A percentile compares a stretch with the other conserved stretches of the same genome.
These are phyloP conservation scores for Oscheius sp. DNA, from an alignment of 1,140 invertebrate genomes.

Conservation along the genomic window DNA sequence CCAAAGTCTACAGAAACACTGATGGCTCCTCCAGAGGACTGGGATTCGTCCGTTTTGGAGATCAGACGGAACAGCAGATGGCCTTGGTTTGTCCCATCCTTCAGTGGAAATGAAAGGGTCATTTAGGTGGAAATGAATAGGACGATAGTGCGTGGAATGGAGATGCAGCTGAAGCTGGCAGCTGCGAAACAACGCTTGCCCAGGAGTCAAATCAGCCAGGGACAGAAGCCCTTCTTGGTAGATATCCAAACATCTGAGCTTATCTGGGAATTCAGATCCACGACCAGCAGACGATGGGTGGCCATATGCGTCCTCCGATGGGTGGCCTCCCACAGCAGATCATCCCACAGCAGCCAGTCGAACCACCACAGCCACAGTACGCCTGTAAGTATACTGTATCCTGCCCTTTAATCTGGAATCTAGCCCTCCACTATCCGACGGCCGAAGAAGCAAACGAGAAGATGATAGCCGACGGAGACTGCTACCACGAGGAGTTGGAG, in stretches of 20 bases:
- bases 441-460: slow-evolving; percentile 13
- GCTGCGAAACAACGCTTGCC: slow-evolving; percentile 42
- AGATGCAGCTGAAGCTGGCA: slow-evolving; percentile 52
- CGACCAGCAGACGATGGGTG: neutral
- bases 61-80: slow-evolving; percentile 56
- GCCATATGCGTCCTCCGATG: neutral
- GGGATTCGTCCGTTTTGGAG: slow-evolving; percentile 53
- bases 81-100: slow-evolving; percentile 43
- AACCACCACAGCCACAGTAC: neutral
- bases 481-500: slow-evolving; percentile 7
- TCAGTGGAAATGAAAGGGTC: neutral
- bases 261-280: neutral
- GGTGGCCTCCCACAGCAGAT: neutral
- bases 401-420: neutral
- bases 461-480: neutral
- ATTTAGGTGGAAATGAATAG: slow-evolving; percentile 54
- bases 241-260: neutral
- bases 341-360: neutral
- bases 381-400: neutral
- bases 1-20: slow-evolving; percentile 53
- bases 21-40: slow-evolving; percentile 49
- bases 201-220: slow-evolving; percentile 11
- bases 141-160: slow-evolving; percentile 40
- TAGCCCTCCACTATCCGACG: slow-evolving; percentile 2
- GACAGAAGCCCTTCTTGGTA: neutral